Evolutionary conservation across 2,797 vertebrate species (phyloP).

Genomic region (Acestrorhynchus altus): DNA sequence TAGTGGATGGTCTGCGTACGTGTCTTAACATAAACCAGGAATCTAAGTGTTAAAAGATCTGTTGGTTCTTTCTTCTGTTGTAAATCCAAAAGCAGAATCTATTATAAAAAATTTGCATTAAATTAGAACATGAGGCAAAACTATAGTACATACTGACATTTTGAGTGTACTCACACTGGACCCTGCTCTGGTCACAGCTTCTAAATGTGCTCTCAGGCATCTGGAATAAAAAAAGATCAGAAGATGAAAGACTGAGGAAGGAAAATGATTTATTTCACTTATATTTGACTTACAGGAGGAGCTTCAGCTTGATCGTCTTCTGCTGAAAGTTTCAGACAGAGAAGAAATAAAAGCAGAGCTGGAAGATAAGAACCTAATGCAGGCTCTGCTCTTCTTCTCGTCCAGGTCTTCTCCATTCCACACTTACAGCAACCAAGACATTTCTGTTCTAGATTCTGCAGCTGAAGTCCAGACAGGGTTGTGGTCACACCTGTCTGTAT

Average conservation of each 20-base stretch:
- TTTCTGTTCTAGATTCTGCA: background rate
- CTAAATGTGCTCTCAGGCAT: background rate
- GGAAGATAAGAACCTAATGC: background rate
- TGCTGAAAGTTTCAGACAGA: conserved; percentile 28
- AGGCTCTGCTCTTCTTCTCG: background rate
- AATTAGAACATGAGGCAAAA: background rate
- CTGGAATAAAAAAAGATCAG: conserved; percentile 30
- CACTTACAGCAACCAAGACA: background rate
- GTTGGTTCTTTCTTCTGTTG: no score
- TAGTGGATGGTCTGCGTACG: no score
- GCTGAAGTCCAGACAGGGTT: background rate
- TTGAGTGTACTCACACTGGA: conserved; percentile 32
- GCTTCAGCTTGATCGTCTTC: conserved; percentile 9
- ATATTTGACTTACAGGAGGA: conserved; percentile 16
- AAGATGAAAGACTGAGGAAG: background rate
- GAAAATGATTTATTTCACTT: conserved; percentile 3
- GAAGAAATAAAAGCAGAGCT: conserved; percentile 15
- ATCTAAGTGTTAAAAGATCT: no score
- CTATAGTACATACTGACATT: background rate
- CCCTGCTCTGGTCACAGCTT: background rate
- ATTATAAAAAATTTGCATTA: no score
- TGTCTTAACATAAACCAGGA: no score
- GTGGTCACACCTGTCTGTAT: conserved; percentile 27
- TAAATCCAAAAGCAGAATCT: no score
- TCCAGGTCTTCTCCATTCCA: conserved; percentile 27